These are phyloP conservation scores for Cephalopachus bancanus DNA, from an alignment of 2,797 vertebrate genomes.

Conservation along the genomic window DNA sequence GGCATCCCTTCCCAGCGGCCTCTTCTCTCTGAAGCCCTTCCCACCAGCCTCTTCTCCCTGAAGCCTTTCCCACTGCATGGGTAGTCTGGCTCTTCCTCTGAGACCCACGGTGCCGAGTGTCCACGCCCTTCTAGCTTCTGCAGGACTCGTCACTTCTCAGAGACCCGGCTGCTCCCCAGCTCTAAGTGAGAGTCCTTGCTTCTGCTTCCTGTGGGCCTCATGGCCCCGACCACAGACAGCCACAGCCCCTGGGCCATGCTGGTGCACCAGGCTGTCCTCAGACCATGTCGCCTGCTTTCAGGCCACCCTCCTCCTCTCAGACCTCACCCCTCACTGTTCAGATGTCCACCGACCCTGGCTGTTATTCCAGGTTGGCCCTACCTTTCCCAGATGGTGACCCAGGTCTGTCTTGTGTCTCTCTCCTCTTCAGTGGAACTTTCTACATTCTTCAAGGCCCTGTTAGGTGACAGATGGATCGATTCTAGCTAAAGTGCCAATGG, in stretches of 20 bases:
- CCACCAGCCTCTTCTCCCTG: no score
- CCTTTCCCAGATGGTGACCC: neutral
- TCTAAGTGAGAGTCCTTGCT: neutral
- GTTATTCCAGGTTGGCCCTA: neutral
- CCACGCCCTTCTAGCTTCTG: neutral
- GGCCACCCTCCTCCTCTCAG: neutral
- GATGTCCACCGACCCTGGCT: neutral
- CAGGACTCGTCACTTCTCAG: neutral
- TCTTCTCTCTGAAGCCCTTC: neutral
- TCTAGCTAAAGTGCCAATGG: constrained; percentile 52
- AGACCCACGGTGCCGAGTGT: neutral
- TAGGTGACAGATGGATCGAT: constrained; percentile 11
- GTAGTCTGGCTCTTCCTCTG: neutral
- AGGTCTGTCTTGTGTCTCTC: neutral
- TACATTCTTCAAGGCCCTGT: neutral
- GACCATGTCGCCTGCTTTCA: neutral
- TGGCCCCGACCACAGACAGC: neutral
- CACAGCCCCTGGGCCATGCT: neutral
- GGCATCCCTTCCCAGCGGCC: neutral
- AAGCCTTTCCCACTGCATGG: no score
- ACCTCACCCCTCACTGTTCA: no score
- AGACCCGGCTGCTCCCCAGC: neutral
- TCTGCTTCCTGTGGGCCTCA: neutral
- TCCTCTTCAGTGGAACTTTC: neutral
- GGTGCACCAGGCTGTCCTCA: no score